Base-by-base conservation (phyloP, 2,888 invertebrate genomes). In the Papilio protenor region DNA sequence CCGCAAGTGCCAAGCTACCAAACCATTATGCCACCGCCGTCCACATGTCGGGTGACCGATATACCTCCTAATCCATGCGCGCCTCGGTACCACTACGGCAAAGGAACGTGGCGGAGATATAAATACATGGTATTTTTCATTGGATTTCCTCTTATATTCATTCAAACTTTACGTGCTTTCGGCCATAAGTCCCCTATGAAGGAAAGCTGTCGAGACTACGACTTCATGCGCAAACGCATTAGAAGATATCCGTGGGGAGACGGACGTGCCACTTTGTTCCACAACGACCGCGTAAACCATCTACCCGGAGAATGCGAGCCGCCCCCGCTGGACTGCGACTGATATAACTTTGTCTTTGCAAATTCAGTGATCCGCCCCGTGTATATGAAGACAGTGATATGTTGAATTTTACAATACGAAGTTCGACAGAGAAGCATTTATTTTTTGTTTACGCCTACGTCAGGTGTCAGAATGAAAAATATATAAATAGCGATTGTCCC, bases 171-270 rank as follows among this genome's bases (percentile, higher is more conserved):
- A 40, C 84, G 84, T 55, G 78, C 84, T 2, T 74, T 87, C 0
- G 81, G 87, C 14, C 87, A 89, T n/a, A 71, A 82, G 49, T 45
- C 77, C 0, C 86, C 82, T 0, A 79, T 73, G 0, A 92, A 91
- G 80, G 87, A 81, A 49, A 83, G 83, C 3, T 94, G 94, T 81
- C 87, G 91, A 8, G 92, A 93, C 59, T 98, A 97, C 86, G 98
- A 98, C 3, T 97, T 98, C 86, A 92, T 98, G 93, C 95, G 97
- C 52, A 92, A 97, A 77, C 96, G 98, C 57, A 96, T 94, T 75
- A 98, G 98, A 94, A 96, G 96, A 85, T 98, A 97, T 92, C 98
- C 98, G n/a, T 99, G 98, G 98, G 97, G 98, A 73, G 97, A 98
- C 86, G 98, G 98, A 61, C 96, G 96, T 83, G 96, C 96, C 87